Evolutionary conservation across 2,113 vertebrate genomes (phyloP).

Genomic region (Nerophis ophidion): DNA sequence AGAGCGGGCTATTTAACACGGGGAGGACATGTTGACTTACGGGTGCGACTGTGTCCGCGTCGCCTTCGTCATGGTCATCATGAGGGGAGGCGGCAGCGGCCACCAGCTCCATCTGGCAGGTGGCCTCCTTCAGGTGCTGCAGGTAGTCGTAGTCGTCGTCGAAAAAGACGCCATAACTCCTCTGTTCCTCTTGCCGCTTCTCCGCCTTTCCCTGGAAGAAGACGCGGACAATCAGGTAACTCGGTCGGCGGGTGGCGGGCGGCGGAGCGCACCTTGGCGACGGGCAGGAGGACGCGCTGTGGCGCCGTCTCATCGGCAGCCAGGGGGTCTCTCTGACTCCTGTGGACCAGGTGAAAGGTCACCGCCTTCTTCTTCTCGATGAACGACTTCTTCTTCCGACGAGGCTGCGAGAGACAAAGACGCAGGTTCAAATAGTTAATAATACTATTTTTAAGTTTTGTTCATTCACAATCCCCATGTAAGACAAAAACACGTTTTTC

Average conservation of each 20-base stretch:
- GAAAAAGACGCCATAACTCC: constrained; percentile 89
- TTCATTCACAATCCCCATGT: too few species aligned
- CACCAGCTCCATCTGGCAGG: constrained; percentile 75
- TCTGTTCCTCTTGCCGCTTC: constrained; percentile 79
- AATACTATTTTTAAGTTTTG: too few species aligned
- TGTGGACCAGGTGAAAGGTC: constrained; percentile 92
- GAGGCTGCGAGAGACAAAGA: constrained; percentile 74
- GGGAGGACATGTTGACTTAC: constrained; percentile 57
- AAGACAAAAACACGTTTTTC: too few species aligned
- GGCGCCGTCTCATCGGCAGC: constrained; percentile 91
- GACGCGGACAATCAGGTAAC: background rate
- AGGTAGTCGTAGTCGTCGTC: constrained; percentile 96
- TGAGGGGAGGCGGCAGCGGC: constrained; percentile 33
- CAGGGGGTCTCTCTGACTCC: constrained; percentile 92
- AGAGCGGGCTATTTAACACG: background rate
- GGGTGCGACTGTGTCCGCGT: constrained; percentile 31
- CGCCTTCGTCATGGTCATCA: constrained; percentile 27
- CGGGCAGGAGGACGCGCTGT: constrained; percentile 86
- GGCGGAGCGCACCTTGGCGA: constrained; percentile 55
- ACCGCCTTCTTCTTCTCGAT: constrained; percentile 95
- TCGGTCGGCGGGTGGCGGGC: background rate
- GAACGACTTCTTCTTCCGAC: constrained; percentile 91
- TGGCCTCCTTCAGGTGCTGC: constrained; percentile 87
- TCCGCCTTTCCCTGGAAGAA: constrained; percentile 65
- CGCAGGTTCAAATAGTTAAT: background rate